Base-by-base conservation (phyloP, 2,888 invertebrate genomes). In the Drosophila austrosaltans region DNA sequence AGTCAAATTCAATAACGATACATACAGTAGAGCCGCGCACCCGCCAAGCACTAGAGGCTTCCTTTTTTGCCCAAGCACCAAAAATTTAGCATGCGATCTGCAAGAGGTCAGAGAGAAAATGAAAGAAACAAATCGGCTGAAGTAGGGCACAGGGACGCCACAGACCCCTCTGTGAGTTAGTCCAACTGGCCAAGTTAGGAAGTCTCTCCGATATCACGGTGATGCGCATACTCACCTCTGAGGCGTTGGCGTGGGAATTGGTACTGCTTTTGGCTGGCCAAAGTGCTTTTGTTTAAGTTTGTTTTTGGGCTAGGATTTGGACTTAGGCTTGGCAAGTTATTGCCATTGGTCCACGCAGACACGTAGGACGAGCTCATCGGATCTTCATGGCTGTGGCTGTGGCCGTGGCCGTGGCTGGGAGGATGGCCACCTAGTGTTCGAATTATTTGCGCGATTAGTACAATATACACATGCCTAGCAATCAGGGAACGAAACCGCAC, bases 1-100 rank as follows among this genome's bases (percentile, higher is more conserved):
- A 32, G 44, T 48, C 32, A 48, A 48, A 25, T 48, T 48, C 48
- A 25, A 25, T 48, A 48, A 48, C 48, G 44, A 67, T 79, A 78
- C 81, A 42, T 65, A 76, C 60, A 53, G 57, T 60, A 63, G 66
- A 42, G 30, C 39, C 48, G 39, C 48, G 39, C 36, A 44, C 56
- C 44, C 44, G 32, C 54, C 36, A 20, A 64, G 28, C 25, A 54
- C 53, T 69, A 78, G 53, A 64, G 39, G 61, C 56, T 71, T 63
- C 63, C 68, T 63, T 66, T 70, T 48, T 63, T 78, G 59, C 68
- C 67, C 58, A 80, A 69, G 79, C 82, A 84, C 77, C 84, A 86
- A 75, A 79, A 76, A 75, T 54, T 72, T 76, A 73, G 75, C 69
- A 87, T 73, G 67, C 77, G 79, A 82, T 86, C 87, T 88, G 87